Conservation (phyloP, 2,888 invertebrate species). For the Drosophila mimetica region DNA sequence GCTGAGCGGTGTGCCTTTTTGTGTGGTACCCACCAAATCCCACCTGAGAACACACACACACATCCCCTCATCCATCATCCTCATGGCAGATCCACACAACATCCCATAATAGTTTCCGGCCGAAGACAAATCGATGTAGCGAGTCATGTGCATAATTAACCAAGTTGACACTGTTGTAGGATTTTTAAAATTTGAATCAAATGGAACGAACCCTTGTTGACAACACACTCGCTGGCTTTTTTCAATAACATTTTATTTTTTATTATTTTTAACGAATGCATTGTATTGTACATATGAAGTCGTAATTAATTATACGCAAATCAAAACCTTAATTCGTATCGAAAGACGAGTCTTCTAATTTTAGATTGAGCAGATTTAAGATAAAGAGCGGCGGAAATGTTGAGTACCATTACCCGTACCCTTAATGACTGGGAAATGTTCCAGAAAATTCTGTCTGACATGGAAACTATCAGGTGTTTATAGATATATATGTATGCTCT, state of each 20-base stretch:
- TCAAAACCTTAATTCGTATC: slow-evolving; percentile 24
- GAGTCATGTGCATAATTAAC: no score
- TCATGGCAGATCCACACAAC: slow-evolving; percentile 1
- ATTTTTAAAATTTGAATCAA: slow-evolving; percentile 9
- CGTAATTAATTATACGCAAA: slow-evolving; percentile 45
- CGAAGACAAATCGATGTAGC: background rate
- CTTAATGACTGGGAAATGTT: no score
- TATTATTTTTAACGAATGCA: slow-evolving; percentile 39
- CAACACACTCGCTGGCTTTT: slow-evolving; percentile 35
- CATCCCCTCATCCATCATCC: background rate
- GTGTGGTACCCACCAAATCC: background rate
- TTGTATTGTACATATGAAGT: slow-evolving; percentile 51
- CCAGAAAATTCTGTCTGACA: no score
- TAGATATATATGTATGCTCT: no score
- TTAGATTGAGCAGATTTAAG: background rate
- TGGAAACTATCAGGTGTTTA: no score
- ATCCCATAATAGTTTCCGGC: background rate
- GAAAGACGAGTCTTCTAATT: slow-evolving; percentile 8
- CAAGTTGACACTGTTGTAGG: slow-evolving; percentile 7
- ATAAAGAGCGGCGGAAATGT: background rate
- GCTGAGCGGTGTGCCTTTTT: slow-evolving; percentile 1
- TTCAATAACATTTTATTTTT: slow-evolving; percentile 23
- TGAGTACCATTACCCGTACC: no score
- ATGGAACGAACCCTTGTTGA: slow-evolving; percentile 21
- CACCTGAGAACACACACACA: background rate